Evolutionary conservation across 2,797 vertebrate genomes (phyloP), one percentile per base, ranked within the genome.

Genomic region (Platalea minor): DNA sequence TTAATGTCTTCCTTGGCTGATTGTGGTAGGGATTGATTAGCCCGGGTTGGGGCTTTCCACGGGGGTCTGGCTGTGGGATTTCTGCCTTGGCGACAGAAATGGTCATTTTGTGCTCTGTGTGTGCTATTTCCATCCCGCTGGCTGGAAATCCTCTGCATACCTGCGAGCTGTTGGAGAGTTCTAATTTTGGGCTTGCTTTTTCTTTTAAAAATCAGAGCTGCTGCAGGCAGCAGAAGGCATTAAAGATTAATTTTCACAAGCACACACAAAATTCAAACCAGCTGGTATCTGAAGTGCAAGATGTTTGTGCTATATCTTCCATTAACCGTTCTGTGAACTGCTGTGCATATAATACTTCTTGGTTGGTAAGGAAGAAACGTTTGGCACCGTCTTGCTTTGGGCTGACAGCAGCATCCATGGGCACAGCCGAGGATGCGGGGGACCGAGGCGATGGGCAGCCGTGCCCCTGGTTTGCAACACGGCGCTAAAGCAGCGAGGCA

Each of bases 321-420:
- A 2, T 46, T 46, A 80, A 48, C 13, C 12, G 29, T 6, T 17
- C 43, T 1, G 4, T 11, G 63, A 48, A 54, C 21, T 11, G 2
- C 25, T 0, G 2, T 6, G 39, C 3, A 7, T 53, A 2, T 9
- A 31, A n/a, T 3, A 7, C 13, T 33, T 65, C 26, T 59, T 4
- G 0, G 48, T 4, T 0, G 7, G 54, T 43, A 82, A 12, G 1
- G 28, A 39, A 7, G n/a, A 59, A 74, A 69, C 0, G 2, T 63
- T 69, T 13, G 5, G 39, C 21, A 8, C 8, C 0, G 1, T 19
- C 73, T 59, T 21, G 46, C 15, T 79, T n/a, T 5, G 68, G 46
- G 56, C 16, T 35, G 68, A 35, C 39, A 60, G 63, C 53, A 77
- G 35, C 59, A 61, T 8, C 70, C 41, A 2, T 8, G 46, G 70